Evolutionary conservation across 2,113 vertebrate species (phyloP).

Genomic region (Onychostoma macrolepis): DNA sequence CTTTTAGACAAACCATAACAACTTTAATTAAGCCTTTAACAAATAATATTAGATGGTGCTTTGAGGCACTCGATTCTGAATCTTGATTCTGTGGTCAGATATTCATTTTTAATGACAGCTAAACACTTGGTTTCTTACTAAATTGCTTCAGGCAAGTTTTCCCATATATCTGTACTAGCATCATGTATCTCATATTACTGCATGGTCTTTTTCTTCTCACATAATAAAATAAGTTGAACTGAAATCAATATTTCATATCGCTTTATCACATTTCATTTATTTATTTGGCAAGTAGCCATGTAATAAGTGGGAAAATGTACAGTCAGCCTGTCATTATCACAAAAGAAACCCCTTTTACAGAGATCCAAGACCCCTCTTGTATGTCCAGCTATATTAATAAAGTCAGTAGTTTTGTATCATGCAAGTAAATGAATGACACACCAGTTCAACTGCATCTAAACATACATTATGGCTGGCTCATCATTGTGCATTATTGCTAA

Average conservation of each 20-base stretch:
- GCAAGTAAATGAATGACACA: conserved; percentile 33
- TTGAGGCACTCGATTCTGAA: background rate
- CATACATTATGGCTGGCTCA: conserved; percentile 51
- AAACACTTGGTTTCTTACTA: background rate
- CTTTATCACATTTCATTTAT: conserved; percentile 4
- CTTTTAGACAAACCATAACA: background rate
- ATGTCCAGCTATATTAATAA: background rate
- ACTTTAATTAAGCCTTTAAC: background rate
- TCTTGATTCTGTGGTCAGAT: background rate
- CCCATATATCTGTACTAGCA: background rate
- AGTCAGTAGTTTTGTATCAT: background rate
- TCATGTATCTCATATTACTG: conserved; percentile 1
- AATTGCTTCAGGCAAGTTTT: background rate
- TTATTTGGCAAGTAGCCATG: conserved; percentile 9
- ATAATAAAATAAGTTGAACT: background rate
- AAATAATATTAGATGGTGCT: background rate
- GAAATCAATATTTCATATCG: background rate
- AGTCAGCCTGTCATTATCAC: background rate
- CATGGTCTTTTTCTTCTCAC: background rate
- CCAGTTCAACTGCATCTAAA: conserved; percentile 46
- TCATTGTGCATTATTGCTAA: conserved; percentile 56
- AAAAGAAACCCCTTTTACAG: background rate
- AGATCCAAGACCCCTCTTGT: background rate
- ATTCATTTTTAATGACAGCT: background rate
- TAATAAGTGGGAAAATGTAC: background rate